Percentiles rank a stretch among this genome's conserved stretches.
Conservation (phyloP, 1,140 invertebrate species). For the Caenorhabditis elegans region DNA sequence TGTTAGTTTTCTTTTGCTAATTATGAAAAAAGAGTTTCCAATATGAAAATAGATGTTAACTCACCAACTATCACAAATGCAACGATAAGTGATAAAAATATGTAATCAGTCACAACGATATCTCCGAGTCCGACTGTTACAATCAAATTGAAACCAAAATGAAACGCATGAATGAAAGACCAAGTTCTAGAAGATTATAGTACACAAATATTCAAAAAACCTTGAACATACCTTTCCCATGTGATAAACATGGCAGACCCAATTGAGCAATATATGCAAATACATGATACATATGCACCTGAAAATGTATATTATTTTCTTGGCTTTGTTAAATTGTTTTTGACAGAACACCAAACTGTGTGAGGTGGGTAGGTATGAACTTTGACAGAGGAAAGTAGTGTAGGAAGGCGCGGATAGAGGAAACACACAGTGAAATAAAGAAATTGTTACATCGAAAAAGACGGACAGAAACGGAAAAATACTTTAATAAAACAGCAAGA, state of each 20-base stretch:
- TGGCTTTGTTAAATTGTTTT: background rate
- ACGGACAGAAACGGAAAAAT: background rate
- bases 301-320: slow-evolving; percentile 15
- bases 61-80: slow-evolving; percentile 66
- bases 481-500: background rate
- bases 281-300: slow-evolving; percentile 64
- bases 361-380: background rate
- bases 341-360: slow-evolving; percentile 4
- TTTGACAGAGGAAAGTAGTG: slow-evolving; percentile 10
- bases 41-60: too few relatives aligned
- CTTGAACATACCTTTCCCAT: slow-evolving; percentile 54
- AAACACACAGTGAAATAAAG: slow-evolving; percentile 26
- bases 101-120: slow-evolving; percentile 63
- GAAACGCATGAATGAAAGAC: slow-evolving; percentile 66
- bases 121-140: slow-evolving; percentile 65
- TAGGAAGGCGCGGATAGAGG: slow-evolving; percentile 13
- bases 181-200: slow-evolving; percentile 41
- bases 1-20: too few relatives aligned
- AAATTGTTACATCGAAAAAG: background rate
- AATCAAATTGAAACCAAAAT: slow-evolving; percentile 66
- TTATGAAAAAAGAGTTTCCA: too few relatives aligned
- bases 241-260: slow-evolving; percentile 64
- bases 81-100: slow-evolving; percentile 65
- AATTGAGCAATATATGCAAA: slow-evolving; percentile 66
- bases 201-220: too few relatives aligned